Percentiles rank a stretch among this genome's conserved stretches.
phyloP scores from a whole-genome alignment of 2,888 invertebrate genomes.

The Shargacucullia verbasci region DNA sequence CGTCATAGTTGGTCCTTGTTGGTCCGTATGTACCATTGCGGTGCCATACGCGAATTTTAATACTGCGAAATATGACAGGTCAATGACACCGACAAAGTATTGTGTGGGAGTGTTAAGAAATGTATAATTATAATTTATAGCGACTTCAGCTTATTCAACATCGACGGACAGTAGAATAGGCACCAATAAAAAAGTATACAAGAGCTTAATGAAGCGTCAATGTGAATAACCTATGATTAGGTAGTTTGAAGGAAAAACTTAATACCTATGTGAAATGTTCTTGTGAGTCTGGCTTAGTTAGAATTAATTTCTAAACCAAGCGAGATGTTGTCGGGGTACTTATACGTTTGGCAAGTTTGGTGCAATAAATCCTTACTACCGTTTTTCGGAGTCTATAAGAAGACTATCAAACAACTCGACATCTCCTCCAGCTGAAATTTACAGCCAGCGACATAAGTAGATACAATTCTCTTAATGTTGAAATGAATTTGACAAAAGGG shows the following conservation, averaged over 20 bases:
- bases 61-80: conserved; percentile 13
- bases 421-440: no score
- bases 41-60: conserved; percentile 30
- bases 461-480: no score
- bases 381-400: no score
- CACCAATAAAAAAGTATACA: conserved; percentile 5
- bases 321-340: no score
- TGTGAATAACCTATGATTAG: conserved; percentile 22
- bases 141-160: neutral
- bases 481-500: no score
- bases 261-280: conserved; percentile 10
- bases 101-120: conserved; percentile 1
- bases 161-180: neutral
- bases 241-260: neutral
- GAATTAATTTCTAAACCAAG: no score
- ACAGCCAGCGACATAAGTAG: no score
- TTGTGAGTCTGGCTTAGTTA: neutral
- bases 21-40: conserved; percentile 23
- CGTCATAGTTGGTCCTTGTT: conserved; percentile 59
- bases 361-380: no score
- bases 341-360: no score
- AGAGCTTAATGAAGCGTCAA: neutral
- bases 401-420: no score
- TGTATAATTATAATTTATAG: neutral
- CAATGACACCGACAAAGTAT: conserved; percentile 23